Base-by-base conservation (phyloP, 2,797 vertebrate species). In the Gobionotothen gibberifrons region DNA sequence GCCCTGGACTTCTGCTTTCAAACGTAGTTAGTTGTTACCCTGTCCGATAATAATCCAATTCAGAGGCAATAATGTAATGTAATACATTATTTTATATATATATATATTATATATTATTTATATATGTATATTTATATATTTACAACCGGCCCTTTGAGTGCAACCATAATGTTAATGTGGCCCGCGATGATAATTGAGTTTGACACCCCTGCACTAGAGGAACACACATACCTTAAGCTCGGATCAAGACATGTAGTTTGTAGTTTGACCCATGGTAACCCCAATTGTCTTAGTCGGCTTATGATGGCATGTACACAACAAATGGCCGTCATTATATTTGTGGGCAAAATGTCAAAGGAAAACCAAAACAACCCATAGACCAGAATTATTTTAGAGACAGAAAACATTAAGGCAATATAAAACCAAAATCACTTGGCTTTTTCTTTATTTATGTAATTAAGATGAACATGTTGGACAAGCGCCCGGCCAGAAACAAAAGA, bases 281-380 rank as follows among this genome's bases (percentile, higher is more conserved):
- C 22, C 16, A 29, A 29, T 2, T 48, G 47, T 17, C 48, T 17
- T 5, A 61, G 29, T n/a, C 47, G 32, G 14, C 19, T 64, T 53
- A 32, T 32, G 72, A 55, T 16, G 39, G 58, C 46, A 61, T 56
- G 69, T 58, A 63, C 67, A 59, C 78, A 83, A 77, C 72, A 85
- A 84, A 80, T 77, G 52, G 49, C 59, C 76, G 39, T 49, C 54
- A 61, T 81, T 76, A 72, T 72, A 76, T 47, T 49, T 65, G 62
- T 75, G 74, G 22, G 13, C 59, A 70, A 26, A 59, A 51, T 61
- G 29, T 57, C 39, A 56, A 44, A 72, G 62, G 40, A 70, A 79
- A 77, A 71, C 29, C 32, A 7, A 72, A 85, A 82, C 32, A 2
- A 48, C 48, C 57, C 9, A n/a, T 75, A 78, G 51, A 79, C 3